A percentile compares a stretch with the other conserved stretches of the same genome.
These are phyloP conservation scores for Periophthalmodon schlosseri DNA, from an alignment of 2,113 vertebrate genomes.

Conservation along the genomic window DNA sequence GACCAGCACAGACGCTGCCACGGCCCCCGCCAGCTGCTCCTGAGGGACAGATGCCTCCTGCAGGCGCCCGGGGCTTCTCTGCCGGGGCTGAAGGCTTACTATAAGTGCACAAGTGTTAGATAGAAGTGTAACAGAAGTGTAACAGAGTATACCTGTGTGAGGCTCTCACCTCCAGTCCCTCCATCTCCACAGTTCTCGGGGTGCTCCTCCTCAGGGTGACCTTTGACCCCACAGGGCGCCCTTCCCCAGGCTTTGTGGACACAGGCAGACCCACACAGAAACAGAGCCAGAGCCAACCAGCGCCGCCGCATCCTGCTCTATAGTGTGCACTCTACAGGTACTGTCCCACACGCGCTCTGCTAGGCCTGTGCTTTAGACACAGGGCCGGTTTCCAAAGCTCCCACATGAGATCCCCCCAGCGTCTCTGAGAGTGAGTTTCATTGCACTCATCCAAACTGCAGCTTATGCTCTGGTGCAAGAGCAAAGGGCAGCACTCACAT, in stretches of 20 bases:
- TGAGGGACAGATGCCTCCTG: slow-evolving; percentile 22
- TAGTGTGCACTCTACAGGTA: slow-evolving; percentile 18
- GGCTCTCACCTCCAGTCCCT: slow-evolving; percentile 34
- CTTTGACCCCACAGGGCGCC: slow-evolving; percentile 27
- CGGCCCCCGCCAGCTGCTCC: slow-evolving; percentile 49
- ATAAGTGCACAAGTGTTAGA: not conserved
- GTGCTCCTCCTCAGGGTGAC: slow-evolving; percentile 30
- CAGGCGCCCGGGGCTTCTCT: slow-evolving; percentile 5
- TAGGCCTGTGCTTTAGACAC: not conserved
- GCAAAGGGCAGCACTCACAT: slow-evolving; percentile 1
- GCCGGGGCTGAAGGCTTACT: slow-evolving; percentile 48
- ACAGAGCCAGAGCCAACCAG: slow-evolving; percentile 37
- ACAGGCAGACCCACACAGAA: slow-evolving; percentile 23
- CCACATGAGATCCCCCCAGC: no score
- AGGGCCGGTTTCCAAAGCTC: no score
- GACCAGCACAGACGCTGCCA: slow-evolving; percentile 69
- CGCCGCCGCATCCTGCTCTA: slow-evolving; percentile 43
- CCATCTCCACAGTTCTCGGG: slow-evolving; percentile 58
- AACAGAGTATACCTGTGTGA: not conserved
- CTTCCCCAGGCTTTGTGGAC: not conserved
- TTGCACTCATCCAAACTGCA: not conserved
- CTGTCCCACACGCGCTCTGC: not conserved
- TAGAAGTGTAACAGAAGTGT: not conserved
- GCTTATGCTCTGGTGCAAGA: not conserved
- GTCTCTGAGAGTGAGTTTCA: not conserved